A percentile compares a stretch with the other conserved stretches of the same genome.
phyloP scores from a whole-genome alignment of 2,113 vertebrate genomes.

The Gopherus flavomarginatus region DNA sequence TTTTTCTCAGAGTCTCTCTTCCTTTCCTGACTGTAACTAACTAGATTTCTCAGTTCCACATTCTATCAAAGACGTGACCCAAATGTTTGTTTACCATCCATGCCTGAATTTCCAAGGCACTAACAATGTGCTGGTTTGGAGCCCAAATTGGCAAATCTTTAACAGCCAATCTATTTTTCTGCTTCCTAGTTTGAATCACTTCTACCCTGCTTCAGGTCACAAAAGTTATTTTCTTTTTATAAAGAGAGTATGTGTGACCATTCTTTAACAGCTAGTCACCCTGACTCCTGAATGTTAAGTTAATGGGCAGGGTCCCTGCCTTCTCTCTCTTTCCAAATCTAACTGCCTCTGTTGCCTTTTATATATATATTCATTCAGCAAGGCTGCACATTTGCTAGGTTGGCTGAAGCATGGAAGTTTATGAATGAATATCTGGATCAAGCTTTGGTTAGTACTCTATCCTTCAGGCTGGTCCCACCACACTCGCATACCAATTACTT shows the following conservation, averaged over 20 bases:
- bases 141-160: not conserved
- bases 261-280: not conserved
- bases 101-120: not conserved
- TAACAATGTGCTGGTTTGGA: not conserved
- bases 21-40: slow-evolving; percentile 38
- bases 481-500: not conserved
- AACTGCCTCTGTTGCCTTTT: not conserved
- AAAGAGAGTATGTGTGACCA: not conserved
- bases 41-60: slow-evolving; percentile 44
- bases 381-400: not conserved
- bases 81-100: slow-evolving; percentile 37
- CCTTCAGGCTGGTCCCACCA: not conserved
- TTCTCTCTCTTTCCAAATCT: not conserved
- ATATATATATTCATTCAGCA: not conserved
- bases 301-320: not conserved
- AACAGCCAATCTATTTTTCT: not conserved
- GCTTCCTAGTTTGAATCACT: not conserved
- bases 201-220: not conserved
- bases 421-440: not conserved
- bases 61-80: slow-evolving; percentile 40
- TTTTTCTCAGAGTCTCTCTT: slow-evolving; percentile 43
- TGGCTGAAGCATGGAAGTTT: slow-evolving; percentile 11
- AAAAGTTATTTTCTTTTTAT: not conserved
- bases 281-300: not conserved
- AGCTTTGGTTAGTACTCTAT: slow-evolving; percentile 1